Conservation (phyloP, 1,140 invertebrate species). For the Pachypsylla venusta region DNA sequence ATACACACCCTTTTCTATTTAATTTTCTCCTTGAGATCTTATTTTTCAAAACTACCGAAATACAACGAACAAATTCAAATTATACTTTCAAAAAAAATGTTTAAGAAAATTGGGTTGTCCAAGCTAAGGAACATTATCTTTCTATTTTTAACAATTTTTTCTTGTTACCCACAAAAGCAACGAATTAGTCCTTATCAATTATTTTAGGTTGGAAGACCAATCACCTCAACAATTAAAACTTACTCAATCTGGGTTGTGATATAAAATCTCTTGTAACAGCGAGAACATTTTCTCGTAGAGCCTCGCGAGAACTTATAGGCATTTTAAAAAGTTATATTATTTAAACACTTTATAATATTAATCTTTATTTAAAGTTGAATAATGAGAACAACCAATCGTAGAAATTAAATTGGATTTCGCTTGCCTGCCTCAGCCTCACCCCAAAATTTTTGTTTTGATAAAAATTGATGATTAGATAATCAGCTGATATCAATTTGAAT, state of each 20-base stretch:
- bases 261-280: slow-evolving; percentile 93
- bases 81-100: too few relatives aligned
- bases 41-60: too few relatives aligned
- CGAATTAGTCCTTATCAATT: too few relatives aligned
- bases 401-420: not conserved
- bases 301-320: slow-evolving; percentile 36
- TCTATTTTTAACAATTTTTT: too few relatives aligned
- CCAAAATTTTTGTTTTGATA: slow-evolving; percentile 9
- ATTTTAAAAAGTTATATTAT: not conserved
- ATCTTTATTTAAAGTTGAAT: not conserved
- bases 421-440: not conserved
- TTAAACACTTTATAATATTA: not conserved
- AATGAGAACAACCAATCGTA: not conserved
- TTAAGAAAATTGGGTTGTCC: too few relatives aligned
- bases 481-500: slow-evolving; percentile 4
- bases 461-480: slow-evolving; percentile 3
- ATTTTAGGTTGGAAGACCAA: too few relatives aligned
- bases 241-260: slow-evolving; percentile 91
- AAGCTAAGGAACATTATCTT: too few relatives aligned
- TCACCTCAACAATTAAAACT: too few relatives aligned
- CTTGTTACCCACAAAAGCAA: too few relatives aligned
- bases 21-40: too few relatives aligned
- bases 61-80: too few relatives aligned
- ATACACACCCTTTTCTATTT: too few relatives aligned
- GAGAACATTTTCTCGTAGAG: slow-evolving; percentile 62